A percentile compares a stretch with the other conserved stretches of the same genome.
Evolutionary conservation across 2,797 vertebrate genomes (phyloP).

Genomic region (Sciaenops ocellatus): DNA sequence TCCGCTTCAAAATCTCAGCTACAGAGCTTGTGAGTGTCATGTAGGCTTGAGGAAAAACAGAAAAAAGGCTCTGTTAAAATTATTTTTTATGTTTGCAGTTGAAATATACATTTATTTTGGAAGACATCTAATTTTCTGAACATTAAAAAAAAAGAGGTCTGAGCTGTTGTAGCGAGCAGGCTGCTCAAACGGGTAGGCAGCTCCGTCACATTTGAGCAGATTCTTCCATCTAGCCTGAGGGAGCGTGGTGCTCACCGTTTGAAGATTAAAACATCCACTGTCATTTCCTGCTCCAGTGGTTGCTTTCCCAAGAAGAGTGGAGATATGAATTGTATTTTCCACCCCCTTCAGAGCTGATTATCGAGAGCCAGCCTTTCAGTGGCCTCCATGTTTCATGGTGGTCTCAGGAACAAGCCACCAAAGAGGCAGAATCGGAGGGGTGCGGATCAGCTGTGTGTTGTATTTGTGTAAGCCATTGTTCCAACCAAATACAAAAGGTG

Average conservation of each 20-base stretch:
- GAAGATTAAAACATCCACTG: conserved; percentile 97
- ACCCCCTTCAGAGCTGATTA: conserved; percentile 90
- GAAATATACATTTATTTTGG: conserved; percentile 33
- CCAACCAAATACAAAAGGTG: conserved; percentile 92
- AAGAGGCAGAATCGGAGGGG: conserved; percentile 89
- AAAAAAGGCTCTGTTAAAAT: conserved; percentile 22
- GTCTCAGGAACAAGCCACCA: conserved; percentile 91
- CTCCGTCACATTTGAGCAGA: conserved; percentile 82
- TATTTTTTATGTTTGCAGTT: conserved; percentile 23
- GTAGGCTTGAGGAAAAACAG: conserved; percentile 13
- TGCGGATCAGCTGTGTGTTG: conserved; percentile 90
- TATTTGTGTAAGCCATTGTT: conserved; percentile 95
- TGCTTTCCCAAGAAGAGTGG: conserved; percentile 84
- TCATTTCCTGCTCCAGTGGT: conserved; percentile 93
- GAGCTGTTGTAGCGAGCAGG: conserved; percentile 47
- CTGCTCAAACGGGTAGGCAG: conserved; percentile 78
- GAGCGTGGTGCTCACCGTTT: conserved; percentile 90
- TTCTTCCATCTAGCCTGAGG: conserved; percentile 85
- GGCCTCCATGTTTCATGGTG: conserved; percentile 95
- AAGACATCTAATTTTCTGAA: conserved; percentile 49
- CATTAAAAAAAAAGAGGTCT: conserved; percentile 7
- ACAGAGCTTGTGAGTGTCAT: conserved; percentile 23
- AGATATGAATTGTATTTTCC: conserved; percentile 96
- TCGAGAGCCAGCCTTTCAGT: conserved; percentile 88
- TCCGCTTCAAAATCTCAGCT: conserved; percentile 17